Evolutionary conservation across 2,113 vertebrate species (phyloP).

Genomic region (Atrichornis clamosus): DNA sequence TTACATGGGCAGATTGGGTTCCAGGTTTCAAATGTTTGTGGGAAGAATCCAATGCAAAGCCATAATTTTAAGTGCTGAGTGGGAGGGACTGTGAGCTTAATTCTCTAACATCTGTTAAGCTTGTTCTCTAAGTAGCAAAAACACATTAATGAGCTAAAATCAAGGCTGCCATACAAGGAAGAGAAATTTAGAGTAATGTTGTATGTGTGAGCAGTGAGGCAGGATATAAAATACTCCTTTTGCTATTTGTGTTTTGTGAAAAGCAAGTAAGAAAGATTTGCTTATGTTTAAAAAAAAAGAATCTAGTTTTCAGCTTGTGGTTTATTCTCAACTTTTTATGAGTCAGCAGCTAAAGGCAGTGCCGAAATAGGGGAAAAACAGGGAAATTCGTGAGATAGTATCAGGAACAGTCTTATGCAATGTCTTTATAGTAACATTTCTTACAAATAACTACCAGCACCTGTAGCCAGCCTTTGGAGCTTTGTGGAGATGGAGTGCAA

Average conservation of each 20-base stretch:
- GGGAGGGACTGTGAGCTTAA: slow-evolving; percentile 56
- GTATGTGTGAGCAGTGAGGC: neutral
- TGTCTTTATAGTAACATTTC: neutral
- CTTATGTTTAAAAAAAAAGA: neutral
- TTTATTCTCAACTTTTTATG: slow-evolving; percentile 34
- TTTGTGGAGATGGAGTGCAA: neutral
- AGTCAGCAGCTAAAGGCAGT: slow-evolving; percentile 36
- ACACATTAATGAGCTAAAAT: slow-evolving; percentile 57
- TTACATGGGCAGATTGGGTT: slow-evolving; percentile 24
- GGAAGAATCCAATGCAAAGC: slow-evolving; percentile 56
- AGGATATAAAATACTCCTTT: slow-evolving; percentile 18
- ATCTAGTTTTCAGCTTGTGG: slow-evolving; percentile 4
- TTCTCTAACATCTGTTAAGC: slow-evolving; percentile 58
- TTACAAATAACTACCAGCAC: slow-evolving; percentile 28
- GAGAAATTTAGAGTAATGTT: neutral
- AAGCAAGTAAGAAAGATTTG: neutral
- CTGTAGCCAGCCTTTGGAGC: slow-evolving; percentile 13
- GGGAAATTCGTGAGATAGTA: neutral
- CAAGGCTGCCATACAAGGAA: neutral
- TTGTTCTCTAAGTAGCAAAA: slow-evolving; percentile 49
- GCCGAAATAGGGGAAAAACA: neutral
- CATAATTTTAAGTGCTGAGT: slow-evolving; percentile 63
- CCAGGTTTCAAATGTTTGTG: slow-evolving; percentile 63
- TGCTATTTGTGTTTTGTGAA: slow-evolving; percentile 15
- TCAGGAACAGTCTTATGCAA: neutral